A percentile compares a stretch with the other conserved stretches of the same genome.
These are phyloP conservation scores for Gymnobelideus leadbeateri DNA, from an alignment of 2,113 vertebrate species.

Conservation along the genomic window DNA sequence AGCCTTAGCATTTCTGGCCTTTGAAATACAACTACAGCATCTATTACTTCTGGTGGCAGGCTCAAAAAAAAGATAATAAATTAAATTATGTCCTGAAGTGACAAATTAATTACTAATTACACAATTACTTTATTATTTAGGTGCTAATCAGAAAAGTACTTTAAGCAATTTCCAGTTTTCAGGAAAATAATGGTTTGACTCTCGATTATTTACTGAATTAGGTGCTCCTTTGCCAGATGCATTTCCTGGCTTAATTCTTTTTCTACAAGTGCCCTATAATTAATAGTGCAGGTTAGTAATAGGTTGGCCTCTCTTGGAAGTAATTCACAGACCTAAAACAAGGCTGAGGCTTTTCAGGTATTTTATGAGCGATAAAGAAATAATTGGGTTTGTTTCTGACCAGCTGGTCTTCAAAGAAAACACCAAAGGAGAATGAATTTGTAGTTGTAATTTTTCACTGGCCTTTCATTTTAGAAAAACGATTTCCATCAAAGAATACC, in stretches of 20 bases:
- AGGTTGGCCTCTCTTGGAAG: slow-evolving; percentile 71
- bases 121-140: slow-evolving; percentile 83
- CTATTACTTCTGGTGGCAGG: slow-evolving; percentile 62
- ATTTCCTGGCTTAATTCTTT: slow-evolving; percentile 74
- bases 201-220: slow-evolving; percentile 79
- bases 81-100: slow-evolving; percentile 75
- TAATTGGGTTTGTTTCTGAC: slow-evolving; percentile 55
- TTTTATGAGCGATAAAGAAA: slow-evolving; percentile 46
- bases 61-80: slow-evolving; percentile 82
- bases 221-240: slow-evolving; percentile 68
- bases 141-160: slow-evolving; percentile 81
- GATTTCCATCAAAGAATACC: slow-evolving; percentile 55
- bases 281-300: slow-evolving; percentile 75
- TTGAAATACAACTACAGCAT: slow-evolving; percentile 43
- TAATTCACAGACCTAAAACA: slow-evolving; percentile 48
- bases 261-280: slow-evolving; percentile 68
- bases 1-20: slow-evolving; percentile 4
- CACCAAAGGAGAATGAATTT: slow-evolving; percentile 52
- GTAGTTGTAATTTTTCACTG: slow-evolving; percentile 62
- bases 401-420: slow-evolving; percentile 69
- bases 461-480: slow-evolving; percentile 66
- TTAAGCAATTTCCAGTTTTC: slow-evolving; percentile 82
- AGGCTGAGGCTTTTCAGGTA: neutral
- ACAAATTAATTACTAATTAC: slow-evolving; percentile 82
- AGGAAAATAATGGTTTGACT: slow-evolving; percentile 84